Base-by-base conservation (phyloP, 2,888 invertebrate species). In the Polydesmus complanatus region DNA sequence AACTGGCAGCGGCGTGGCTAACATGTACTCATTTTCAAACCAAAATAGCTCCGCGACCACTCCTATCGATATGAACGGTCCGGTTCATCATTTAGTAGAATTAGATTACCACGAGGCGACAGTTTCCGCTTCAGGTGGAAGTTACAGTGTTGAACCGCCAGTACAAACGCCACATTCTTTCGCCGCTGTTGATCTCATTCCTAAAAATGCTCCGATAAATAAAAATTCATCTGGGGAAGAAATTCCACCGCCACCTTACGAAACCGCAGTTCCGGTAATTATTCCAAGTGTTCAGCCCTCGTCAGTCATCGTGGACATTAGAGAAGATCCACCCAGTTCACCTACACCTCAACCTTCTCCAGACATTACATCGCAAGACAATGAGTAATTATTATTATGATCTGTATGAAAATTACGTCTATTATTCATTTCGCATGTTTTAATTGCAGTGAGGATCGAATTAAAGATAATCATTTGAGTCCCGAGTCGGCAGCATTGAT, bases 1-100 rank as follows among this genome's bases (percentile, higher is more conserved):
- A 22, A 70, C 72, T 18, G 68, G 67, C n/a, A 71, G 71, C 58
- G 72, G 70, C 2, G 69, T 72, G 51, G 70, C 70, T 27, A 71
- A 70, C 64, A 69, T 72, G 68, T 73, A 72, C 64, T 71, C 72
- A n/a, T 69, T 70, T 64, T 69, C 70, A 18, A 68, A 66, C 54
- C 70, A 69, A 55, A 69, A 67, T 58, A 70, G 70, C 59, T 64
- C 69, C 11, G 69, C 68, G 14, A 70, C 70, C 1, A 70, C 70
- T 14, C 71, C 71, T 2, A 60, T 70, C 54, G 70, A 70, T 56
- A 64, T 66, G 8, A 67, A 66, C 54, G 67, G 65, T 62, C 65
- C 58, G 14, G 66, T 56, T 56, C 64, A 54, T 27, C 65, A 61
- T 18, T 51, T 48, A 18, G 57, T 27, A 2, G 63, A 63, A 27